phyloP scores from a whole-genome alignment of 2,113 vertebrate species.

The Gasterosteus aculeatus region DNA sequence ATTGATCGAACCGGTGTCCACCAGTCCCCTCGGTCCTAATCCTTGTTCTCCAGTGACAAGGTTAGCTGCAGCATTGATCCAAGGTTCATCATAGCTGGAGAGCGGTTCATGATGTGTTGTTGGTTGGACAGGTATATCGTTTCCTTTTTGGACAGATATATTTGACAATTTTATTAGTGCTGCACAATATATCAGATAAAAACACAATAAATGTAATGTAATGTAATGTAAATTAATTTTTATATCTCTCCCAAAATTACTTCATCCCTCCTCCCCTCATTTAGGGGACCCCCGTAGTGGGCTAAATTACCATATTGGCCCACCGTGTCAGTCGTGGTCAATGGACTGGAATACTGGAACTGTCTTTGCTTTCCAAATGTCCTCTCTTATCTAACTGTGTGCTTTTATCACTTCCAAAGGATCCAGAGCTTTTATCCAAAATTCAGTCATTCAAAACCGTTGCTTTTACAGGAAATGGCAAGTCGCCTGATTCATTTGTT shows the following conservation, averaged over 20 bases:
- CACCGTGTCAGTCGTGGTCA: constrained; percentile 46
- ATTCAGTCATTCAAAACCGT: not conserved
- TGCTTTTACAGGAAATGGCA: constrained; percentile 14
- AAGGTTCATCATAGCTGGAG: not conserved
- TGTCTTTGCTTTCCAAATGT: constrained; percentile 35
- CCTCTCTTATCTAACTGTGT: constrained; percentile 28
- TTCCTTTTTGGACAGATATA: not conserved
- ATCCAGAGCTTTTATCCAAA: not conserved
- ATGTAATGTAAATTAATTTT: no score
- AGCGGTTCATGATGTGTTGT: not conserved
- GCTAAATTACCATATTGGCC: constrained; percentile 38
- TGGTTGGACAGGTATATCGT: not conserved
- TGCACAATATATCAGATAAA: no score
- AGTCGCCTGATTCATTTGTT: not conserved
- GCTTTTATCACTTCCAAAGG: not conserved
- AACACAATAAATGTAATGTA: no score
- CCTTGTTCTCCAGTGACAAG: no score
- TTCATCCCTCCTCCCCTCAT: not conserved
- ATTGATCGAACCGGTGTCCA: no score
- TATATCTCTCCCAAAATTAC: no score
- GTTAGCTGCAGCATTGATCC: not conserved
- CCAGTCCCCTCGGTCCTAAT: no score
- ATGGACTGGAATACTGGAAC: constrained; percentile 44
- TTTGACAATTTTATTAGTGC: not conserved
- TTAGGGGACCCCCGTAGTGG: constrained; percentile 14